These are phyloP conservation scores for Anthopleura xanthogrammica DNA, from an alignment of 92 coral and sea anemone genomes.

Conservation along the genomic window DNA sequence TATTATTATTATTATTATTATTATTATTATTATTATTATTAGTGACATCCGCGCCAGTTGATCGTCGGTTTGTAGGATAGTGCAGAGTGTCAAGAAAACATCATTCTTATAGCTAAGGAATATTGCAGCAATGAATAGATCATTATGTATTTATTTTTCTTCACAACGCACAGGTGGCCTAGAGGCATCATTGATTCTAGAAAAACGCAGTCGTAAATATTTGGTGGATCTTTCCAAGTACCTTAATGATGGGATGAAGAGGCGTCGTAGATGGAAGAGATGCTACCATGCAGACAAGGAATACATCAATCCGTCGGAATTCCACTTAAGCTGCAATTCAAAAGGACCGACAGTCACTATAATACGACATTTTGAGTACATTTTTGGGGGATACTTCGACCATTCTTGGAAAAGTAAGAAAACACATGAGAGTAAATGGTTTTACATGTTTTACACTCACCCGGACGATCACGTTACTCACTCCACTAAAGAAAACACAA, in stretches of 20 bases:
- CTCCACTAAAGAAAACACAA: no score
- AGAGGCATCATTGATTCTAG: constrained; percentile 6
- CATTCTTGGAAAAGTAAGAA: constrained; percentile 27
- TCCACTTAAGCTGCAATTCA: constrained; percentile 8
- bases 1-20: no score
- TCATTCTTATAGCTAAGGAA: no score
- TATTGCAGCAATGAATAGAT: no score
- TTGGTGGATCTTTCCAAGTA: neutral
- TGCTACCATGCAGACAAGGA: neutral
- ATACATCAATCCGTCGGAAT: neutral
- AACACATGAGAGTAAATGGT: no score
- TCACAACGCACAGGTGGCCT: neutral
- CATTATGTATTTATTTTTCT: neutral
- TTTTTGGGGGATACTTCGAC: constrained; percentile 33
- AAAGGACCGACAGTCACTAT: constrained; percentile 32
- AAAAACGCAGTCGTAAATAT: neutral
- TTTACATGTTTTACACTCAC: no score
- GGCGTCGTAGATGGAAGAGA: neutral
- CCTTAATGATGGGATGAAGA: neutral
- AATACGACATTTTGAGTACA: neutral
- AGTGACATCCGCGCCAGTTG: no score
- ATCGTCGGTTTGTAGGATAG: no score
- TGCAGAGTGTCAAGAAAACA: neutral
- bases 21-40: no score
- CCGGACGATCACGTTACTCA: no score